Evolutionary conservation across 2,888 invertebrate species (phyloP).

Genomic region (Tenthredo mesomela): DNA sequence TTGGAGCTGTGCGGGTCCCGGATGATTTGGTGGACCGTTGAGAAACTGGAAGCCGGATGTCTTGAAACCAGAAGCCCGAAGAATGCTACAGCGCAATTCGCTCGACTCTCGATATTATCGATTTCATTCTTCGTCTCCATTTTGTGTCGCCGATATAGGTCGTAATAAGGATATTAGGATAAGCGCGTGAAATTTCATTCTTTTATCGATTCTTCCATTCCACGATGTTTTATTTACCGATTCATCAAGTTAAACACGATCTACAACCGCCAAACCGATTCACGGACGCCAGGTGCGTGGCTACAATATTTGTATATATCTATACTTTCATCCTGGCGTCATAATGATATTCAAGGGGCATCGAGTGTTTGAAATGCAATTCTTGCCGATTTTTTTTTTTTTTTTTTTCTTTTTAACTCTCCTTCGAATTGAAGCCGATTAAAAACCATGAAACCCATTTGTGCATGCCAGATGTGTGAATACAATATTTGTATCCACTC

Average conservation of each 20-base stretch:
- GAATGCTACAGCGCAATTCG: background rate
- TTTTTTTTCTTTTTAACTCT: background rate
- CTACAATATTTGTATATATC: background rate
- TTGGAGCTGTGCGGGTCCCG: constrained; percentile 1
- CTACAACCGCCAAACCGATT: background rate
- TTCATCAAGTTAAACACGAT: background rate
- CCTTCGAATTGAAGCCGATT: background rate
- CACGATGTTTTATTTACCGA: too few species aligned
- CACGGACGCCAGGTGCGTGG: background rate
- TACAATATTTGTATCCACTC: background rate
- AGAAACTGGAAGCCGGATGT: constrained; percentile 30
- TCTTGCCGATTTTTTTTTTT: too few species aligned
- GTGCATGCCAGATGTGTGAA: background rate
- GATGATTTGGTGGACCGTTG: background rate
- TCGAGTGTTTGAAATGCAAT: too few species aligned
- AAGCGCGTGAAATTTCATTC: background rate
- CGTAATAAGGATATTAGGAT: background rate
- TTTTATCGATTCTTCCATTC: background rate
- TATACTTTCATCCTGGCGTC: background rate
- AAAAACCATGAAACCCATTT: background rate
- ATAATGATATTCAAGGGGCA: too few species aligned
- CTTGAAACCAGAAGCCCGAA: constrained; percentile 23
- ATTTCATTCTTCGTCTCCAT: background rate
- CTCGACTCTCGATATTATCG: constrained; percentile 3
- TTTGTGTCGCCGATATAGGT: background rate